Base-by-base conservation (phyloP, 1,140 invertebrate species). In the Drosophila obscura region DNA sequence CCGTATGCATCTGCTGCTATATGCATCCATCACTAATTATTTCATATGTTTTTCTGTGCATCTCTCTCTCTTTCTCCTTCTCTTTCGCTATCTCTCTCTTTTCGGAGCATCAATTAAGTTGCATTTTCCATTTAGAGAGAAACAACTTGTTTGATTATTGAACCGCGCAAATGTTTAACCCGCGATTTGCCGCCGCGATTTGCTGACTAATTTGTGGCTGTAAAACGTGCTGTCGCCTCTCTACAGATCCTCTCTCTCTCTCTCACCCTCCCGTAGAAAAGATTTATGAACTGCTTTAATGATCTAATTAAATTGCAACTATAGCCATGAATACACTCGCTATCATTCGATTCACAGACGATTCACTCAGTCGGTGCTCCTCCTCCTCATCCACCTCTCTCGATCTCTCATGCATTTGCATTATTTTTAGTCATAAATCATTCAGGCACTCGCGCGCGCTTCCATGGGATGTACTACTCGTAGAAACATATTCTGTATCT, bases 61-160 rank as follows among this genome's bases (percentile, higher is more conserved):
- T 45, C 45, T 66, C 61, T 66, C 50, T 44, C 64, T 72, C 65
- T 49, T 44, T 8, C n/a, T n/a, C n/a, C n/a, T n/a, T 28, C 31
- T 46, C 44, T 31, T 55, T 56, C 31, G 50, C 45, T 31, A 11
- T 28, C 31, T 13, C 15, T 35, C 22, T 51, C 15, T 60, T 16
- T 69, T 2, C 28, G 48, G 45, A 19, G 50, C 28, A 52, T 63
- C 49, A 65, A 73, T 77, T 73, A 46, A 75, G 63, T 71, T 45
- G 49, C 44, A 64, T 50, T 80, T 68, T 48, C 62, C 43, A 63
- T 77, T 83, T 75, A 69, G 66, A 59, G 63, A 3, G 11, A 39
- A 88, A 88, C 83, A 73, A 88, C 68, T 88, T 88, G 84, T 88
- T 88, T 83, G 84, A 83, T 88, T 88, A 80, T 73, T 66, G 83